phyloP scores from a whole-genome alignment of 2,888 invertebrate genomes.

The Rhyacophila evoluta region DNA sequence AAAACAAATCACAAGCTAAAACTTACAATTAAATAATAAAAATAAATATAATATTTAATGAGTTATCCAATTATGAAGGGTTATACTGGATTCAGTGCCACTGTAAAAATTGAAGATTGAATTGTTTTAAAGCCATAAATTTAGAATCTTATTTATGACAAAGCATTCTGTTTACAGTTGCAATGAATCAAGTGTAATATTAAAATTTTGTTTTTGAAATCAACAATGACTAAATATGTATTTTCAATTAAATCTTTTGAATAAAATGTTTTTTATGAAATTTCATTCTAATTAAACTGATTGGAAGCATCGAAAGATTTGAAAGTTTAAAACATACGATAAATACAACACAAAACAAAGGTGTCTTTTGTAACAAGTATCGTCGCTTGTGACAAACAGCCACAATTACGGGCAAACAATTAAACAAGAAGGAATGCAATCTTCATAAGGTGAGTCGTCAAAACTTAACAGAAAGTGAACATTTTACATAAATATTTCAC shows the following conservation, averaged over 20 bases:
- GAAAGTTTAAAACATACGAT: neutral
- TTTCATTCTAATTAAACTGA: no score
- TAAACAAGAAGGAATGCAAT: slow-evolving; percentile 20
- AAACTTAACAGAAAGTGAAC: slow-evolving; percentile 17
- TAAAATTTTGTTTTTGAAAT: no score
- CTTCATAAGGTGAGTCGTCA: slow-evolving; percentile 7
- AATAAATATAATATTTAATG: slow-evolving; percentile 11
- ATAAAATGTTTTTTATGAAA: no score
- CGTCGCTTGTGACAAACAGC: neutral
- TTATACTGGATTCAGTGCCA: no score
- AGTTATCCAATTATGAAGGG: no score
- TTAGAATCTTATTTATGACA: no score
- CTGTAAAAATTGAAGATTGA: no score
- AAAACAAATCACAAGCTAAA: slow-evolving; percentile 33
- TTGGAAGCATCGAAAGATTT: neutral
- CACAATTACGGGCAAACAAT: neutral
- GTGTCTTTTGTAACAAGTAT: slow-evolving; percentile 13
- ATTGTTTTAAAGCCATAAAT: no score
- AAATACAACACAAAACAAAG: neutral
- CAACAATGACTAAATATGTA: no score
- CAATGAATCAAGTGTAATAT: no score
- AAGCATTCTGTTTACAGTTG: no score
- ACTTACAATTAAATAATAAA: slow-evolving; percentile 33
- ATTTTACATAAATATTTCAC: neutral
- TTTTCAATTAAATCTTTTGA: no score